Base-by-base conservation (phyloP, 2,113 vertebrate genomes). In the Hemichromis elongatus region DNA sequence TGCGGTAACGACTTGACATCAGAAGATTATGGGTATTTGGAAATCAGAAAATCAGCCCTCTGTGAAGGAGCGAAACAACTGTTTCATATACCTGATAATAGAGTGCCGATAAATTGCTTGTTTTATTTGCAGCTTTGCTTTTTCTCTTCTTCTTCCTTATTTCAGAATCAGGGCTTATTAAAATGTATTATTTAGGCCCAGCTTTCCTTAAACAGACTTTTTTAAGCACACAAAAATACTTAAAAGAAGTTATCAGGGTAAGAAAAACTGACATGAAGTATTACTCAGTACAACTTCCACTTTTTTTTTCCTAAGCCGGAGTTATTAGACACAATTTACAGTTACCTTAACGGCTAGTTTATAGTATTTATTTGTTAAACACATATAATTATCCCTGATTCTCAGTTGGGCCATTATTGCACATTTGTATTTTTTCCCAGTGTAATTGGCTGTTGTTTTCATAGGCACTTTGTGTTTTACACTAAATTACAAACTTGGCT, bases 401-500 rank as follows among this genome's bases (percentile, higher is more conserved):
- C 40, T 80, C 55, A 86, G 42, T 84, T 78, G 77, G 83, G 88
- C 81, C 50, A 12, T 35, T 26, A 13, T 47, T 16, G 4, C 4
- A 18, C 14, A 10, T 75, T 83, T 86, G 47, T 53, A 47, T 73
- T 55, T 21, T 56, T 70, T 47, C 6, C 5, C 50, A 81, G 16
- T 54, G 14, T 89, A 86, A 91, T 88, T 93, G 84, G 70, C 70
- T 88, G 83, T 79, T 89, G 42, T 85, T 90, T 91, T 84, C 80
- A 81, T 79, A 68, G 55, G 47, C 80, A 30, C 45, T 90, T 84
- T 83, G 85, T 84, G 83, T 89, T 86, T 88, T 78, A 81, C 80
- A 90, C 63, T 77, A 78, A 91, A 90, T 90, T 88, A 57, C 63
- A 86, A 91, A 66, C 88, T 89, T 94, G 88, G 85, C 93, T 84